These are phyloP conservation scores for Oscheius myriophilus DNA, from an alignment of 2,888 invertebrate species.

Conservation along the genomic window DNA sequence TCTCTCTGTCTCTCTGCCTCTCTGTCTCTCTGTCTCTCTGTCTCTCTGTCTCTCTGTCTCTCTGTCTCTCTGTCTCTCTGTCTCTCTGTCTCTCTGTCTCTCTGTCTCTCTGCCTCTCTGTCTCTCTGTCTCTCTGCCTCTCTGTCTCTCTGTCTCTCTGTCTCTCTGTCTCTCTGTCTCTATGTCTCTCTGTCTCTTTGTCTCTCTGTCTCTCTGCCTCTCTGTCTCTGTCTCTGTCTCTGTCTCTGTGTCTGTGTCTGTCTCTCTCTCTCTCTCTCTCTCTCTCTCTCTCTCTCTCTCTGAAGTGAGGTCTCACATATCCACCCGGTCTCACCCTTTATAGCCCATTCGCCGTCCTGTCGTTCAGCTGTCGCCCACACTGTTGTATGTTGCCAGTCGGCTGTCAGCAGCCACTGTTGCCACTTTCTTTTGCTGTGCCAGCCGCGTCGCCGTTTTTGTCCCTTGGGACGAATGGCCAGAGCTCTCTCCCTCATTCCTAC, in stretches of 20 bases:
- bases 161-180: too few relatives aligned
- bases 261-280: background rate
- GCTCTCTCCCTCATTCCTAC: too few relatives aligned
- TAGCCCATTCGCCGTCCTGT: background rate
- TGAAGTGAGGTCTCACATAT: background rate
- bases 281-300: background rate
- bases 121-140: background rate
- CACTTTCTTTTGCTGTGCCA: constrained; percentile 18
- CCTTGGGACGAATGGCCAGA: too few relatives aligned
- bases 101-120: too few relatives aligned
- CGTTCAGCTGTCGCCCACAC: background rate
- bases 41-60: background rate
- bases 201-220: background rate
- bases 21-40: background rate
- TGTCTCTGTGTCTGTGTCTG: background rate
- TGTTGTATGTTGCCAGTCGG: background rate
- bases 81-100: background rate
- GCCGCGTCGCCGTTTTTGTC: background rate
- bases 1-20: too few relatives aligned
- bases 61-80: background rate
- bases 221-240: background rate
- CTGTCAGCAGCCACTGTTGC: constrained; percentile 25
- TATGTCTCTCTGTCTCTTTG: too few relatives aligned
- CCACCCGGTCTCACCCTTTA: background rate
- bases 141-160: background rate